phyloP scores from a whole-genome alignment of 2,113 vertebrate genomes.

The Delphinapterus leucas region DNA sequence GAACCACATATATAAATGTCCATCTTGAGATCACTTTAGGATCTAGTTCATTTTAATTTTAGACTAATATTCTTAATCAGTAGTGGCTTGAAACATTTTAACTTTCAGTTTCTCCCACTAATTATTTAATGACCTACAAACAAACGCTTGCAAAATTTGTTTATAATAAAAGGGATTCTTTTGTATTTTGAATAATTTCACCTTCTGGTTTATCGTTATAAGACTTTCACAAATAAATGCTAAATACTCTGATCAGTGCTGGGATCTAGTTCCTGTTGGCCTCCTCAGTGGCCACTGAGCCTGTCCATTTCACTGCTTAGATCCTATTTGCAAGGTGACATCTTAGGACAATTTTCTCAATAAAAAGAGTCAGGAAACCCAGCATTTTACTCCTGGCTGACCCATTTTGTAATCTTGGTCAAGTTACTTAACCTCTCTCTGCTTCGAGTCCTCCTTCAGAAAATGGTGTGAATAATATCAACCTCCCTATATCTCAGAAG shows the following conservation, averaged over 20 bases:
- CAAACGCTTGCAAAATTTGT: slow-evolving; percentile 29
- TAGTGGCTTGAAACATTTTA: background rate
- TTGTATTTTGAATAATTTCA: background rate
- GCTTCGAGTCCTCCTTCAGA: slow-evolving; percentile 44
- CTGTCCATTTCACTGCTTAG: background rate
- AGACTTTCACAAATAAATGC: background rate
- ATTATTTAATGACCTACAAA: slow-evolving; percentile 21
- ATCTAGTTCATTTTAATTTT: background rate
- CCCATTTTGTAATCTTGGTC: slow-evolving; percentile 9
- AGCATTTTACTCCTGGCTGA: background rate
- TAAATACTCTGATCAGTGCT: background rate
- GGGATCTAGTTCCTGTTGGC: background rate
- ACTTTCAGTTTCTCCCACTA: background rate
- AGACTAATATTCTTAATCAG: slow-evolving; percentile 12
- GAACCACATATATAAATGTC: background rate
- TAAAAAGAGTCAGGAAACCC: background rate
- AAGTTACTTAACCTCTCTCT: slow-evolving; percentile 29
- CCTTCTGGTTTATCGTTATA: background rate
- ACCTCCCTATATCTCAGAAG: slow-evolving; percentile 4
- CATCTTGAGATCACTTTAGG: background rate
- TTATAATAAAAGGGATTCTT: background rate
- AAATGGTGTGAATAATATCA: slow-evolving; percentile 41
- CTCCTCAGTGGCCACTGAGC: background rate
- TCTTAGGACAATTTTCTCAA: background rate
- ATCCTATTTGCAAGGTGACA: slow-evolving; percentile 28